Percentiles rank a stretch among this genome's conserved stretches.
Conservation (phyloP, 2,113 vertebrate genomes). For the Hassar affinis region DNA sequence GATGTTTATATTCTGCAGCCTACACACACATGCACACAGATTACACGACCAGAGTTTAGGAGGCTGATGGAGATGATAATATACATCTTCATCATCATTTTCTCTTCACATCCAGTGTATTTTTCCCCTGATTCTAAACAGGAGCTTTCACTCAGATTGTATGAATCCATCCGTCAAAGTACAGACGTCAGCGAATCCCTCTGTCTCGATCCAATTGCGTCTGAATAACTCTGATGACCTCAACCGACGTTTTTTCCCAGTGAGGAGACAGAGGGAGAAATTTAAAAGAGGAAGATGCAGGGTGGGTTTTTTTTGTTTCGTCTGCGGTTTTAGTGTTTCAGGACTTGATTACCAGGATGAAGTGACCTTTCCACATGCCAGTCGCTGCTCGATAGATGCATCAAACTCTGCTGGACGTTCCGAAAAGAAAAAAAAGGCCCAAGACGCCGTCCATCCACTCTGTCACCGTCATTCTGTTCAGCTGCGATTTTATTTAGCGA, state of each 20-base stretch:
- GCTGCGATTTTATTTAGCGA: slow-evolving; percentile 51
- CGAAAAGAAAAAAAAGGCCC: slow-evolving; percentile 31
- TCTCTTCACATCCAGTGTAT: background rate
- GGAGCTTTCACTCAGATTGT: background rate
- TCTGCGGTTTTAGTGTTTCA: slow-evolving; percentile 21
- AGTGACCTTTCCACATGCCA: slow-evolving; percentile 52
- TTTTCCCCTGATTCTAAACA: slow-evolving; percentile 2
- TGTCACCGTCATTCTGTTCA: slow-evolving; percentile 45
- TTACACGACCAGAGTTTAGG: background rate
- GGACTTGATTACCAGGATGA: slow-evolving; percentile 9
- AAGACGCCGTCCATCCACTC: slow-evolving; percentile 57
- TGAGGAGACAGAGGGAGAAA: background rate
- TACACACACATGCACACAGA: background rate
- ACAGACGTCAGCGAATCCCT: slow-evolving; percentile 1
- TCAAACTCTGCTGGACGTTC: slow-evolving; percentile 37
- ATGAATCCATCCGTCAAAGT: background rate
- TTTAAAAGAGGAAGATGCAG: background rate
- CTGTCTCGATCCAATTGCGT: background rate
- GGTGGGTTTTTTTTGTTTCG: slow-evolving; percentile 12
- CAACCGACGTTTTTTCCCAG: slow-evolving; percentile 10
- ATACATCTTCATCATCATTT: slow-evolving; percentile 6
- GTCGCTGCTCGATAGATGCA: slow-evolving; percentile 37
- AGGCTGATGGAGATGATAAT: background rate
- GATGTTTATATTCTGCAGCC: background rate
- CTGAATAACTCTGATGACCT: slow-evolving; percentile 12